A percentile compares a stretch with the other conserved stretches of the same genome.
These are phyloP conservation scores for Papilio aristodemus DNA, from an alignment of 1,140 invertebrate genomes.

Conservation along the genomic window DNA sequence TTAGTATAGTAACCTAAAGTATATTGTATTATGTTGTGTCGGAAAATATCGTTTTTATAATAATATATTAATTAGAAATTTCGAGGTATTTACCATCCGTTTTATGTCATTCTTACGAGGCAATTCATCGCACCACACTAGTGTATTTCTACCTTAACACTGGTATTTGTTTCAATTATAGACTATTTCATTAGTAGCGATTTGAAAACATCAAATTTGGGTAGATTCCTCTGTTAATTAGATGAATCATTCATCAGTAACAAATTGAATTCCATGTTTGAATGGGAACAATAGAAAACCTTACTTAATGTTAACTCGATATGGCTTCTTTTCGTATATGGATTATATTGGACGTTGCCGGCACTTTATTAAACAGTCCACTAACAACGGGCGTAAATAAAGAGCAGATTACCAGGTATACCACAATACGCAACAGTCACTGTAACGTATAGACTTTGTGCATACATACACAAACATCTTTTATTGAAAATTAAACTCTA, in stretches of 20 bases:
- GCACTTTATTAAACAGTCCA: slow-evolving; percentile 30
- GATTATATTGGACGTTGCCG: slow-evolving; percentile 3
- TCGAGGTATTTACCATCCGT: too few species aligned
- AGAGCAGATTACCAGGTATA: slow-evolving; percentile 43
- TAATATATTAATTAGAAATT: too few species aligned
- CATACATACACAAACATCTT: background rate
- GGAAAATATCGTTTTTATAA: too few species aligned
- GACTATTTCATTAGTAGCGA: background rate
- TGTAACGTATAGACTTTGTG: slow-evolving; percentile 19
- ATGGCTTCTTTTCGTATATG: background rate
- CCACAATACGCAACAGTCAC: slow-evolving; percentile 43
- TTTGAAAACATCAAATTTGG: background rate
- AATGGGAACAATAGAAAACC: background rate
- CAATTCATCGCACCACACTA: too few species aligned
- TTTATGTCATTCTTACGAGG: too few species aligned
- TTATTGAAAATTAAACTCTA: slow-evolving; percentile 15
- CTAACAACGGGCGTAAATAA: slow-evolving; percentile 37
- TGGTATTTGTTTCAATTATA: too few species aligned
- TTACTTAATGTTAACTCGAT: background rate
- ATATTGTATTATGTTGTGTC: too few species aligned
- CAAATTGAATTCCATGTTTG: slow-evolving; percentile 14
- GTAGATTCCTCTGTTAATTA: background rate
- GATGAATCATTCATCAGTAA: slow-evolving; percentile 16
- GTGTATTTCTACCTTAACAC: too few species aligned
- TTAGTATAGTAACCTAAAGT: too few species aligned